Conservation (phyloP, 2,888 invertebrate species). For the Eristalis pertinax region DNA sequence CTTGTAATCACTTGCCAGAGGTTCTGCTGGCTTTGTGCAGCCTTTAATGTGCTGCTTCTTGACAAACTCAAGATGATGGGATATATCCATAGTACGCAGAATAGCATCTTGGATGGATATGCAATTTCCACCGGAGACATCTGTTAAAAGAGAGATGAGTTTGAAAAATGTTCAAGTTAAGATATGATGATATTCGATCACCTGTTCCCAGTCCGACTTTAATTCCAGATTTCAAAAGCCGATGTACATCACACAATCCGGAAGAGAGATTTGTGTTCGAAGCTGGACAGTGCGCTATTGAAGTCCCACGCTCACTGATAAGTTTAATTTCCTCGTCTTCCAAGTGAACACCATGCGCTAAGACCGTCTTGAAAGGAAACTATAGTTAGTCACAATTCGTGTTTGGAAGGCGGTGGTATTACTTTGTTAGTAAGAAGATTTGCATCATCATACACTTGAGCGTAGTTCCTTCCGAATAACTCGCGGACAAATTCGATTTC, state of each 20-base stretch:
- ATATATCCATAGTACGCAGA: constrained; percentile 87
- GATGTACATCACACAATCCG: constrained; percentile 90
- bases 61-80: constrained; percentile 85
- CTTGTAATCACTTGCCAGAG: constrained; percentile 73
- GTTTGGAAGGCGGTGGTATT: constrained; percentile 63
- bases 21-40: background rate
- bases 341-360: constrained; percentile 93
- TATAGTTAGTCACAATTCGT: constrained; percentile 22
- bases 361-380: constrained; percentile 82
- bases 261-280: constrained; percentile 92
- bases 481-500: constrained; percentile 87
- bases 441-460: constrained; percentile 89
- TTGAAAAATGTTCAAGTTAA: background rate
- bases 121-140: constrained; percentile 91
- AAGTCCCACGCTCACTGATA: constrained; percentile 84
- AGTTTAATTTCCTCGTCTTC: constrained; percentile 86
- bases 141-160: constrained; percentile 80
- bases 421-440: constrained; percentile 89
- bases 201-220: constrained; percentile 94
- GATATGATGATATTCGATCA: constrained; percentile 77
- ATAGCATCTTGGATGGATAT: constrained; percentile 90
- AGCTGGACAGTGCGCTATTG: constrained; percentile 92
- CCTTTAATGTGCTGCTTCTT: constrained; percentile 80
- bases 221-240: constrained; percentile 85
- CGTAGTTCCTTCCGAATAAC: constrained; percentile 85